A percentile compares a stretch with the other conserved stretches of the same genome.
phyloP scores from a whole-genome alignment of 2,888 invertebrate species.

The Portevinia maculata region DNA sequence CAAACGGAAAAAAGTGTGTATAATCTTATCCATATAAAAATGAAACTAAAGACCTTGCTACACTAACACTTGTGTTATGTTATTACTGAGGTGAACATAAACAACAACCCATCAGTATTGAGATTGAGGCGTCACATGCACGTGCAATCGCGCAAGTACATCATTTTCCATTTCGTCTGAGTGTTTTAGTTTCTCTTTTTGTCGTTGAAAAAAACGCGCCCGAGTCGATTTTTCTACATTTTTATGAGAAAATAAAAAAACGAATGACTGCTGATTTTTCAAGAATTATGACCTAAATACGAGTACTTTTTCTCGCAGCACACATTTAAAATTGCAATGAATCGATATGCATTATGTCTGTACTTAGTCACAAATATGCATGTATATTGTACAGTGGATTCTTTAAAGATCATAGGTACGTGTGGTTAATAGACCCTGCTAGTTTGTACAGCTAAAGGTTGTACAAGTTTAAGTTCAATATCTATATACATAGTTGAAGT shows the following conservation, averaged over 20 bases:
- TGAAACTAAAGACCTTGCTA: background rate
- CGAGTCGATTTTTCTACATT: conserved; percentile 3
- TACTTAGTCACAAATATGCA: background rate
- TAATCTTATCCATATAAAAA: background rate
- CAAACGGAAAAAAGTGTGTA: background rate
- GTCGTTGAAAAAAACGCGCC: conserved; percentile 5
- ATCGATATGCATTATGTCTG: conserved; percentile 1
- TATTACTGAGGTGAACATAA: background rate
- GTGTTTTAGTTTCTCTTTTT: background rate
- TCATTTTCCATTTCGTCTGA: conserved; percentile 9
- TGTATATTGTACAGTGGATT: background rate
- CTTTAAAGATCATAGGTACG: background rate
- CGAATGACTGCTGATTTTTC: conserved; percentile 11
- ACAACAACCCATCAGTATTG: conserved; percentile 17
- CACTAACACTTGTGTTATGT: background rate
- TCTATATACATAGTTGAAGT: no score
- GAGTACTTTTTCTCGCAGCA: background rate
- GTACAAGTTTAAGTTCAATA: no score
- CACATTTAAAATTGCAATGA: conserved; percentile 1
- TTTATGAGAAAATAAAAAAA: background rate
- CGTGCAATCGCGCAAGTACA: conserved; percentile 16
- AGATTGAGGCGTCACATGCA: conserved; percentile 6
- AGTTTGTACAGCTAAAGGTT: background rate
- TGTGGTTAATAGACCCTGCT: background rate
- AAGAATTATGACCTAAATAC: conserved; percentile 21